phyloP scores from a whole-genome alignment of 2,113 vertebrate species.

The Lepus americanus region DNA sequence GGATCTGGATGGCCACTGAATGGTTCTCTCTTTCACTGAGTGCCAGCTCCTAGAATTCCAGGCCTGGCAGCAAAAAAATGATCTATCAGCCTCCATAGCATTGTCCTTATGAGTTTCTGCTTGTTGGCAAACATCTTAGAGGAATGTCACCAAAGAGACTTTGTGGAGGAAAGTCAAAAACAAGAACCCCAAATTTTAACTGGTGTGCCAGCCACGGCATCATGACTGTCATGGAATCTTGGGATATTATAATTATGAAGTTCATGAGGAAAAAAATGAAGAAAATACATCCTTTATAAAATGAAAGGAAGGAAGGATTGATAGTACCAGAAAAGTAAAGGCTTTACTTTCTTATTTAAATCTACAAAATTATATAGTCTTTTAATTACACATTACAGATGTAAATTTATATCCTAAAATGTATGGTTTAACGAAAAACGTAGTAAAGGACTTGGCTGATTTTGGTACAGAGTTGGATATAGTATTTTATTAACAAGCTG shows the following conservation, averaged over 20 bases:
- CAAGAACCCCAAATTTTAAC: not conserved
- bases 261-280: not conserved
- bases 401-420: constrained; percentile 29
- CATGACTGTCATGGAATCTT: not conserved
- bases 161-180: not conserved
- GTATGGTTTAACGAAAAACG: not conserved
- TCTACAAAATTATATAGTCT: not conserved
- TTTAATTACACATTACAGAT: constrained; percentile 9
- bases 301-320: not conserved
- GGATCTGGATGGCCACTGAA: not conserved
- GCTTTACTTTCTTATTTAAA: constrained; percentile 5
- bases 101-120: not conserved
- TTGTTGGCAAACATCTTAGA: not conserved
- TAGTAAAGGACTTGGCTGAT: not conserved
- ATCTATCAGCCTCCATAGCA: not conserved
- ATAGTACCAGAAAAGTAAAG: not conserved
- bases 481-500: not conserved
- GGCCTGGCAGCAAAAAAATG: not conserved
- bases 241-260: not conserved
- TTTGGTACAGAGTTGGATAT: not conserved
- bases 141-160: not conserved
- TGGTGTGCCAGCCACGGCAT: not conserved
- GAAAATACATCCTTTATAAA: constrained; percentile 40
- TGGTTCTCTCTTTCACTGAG: not conserved
- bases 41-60: not conserved